Conservation (phyloP, 2,888 invertebrate genomes). For the Mimas tiliae region DNA sequence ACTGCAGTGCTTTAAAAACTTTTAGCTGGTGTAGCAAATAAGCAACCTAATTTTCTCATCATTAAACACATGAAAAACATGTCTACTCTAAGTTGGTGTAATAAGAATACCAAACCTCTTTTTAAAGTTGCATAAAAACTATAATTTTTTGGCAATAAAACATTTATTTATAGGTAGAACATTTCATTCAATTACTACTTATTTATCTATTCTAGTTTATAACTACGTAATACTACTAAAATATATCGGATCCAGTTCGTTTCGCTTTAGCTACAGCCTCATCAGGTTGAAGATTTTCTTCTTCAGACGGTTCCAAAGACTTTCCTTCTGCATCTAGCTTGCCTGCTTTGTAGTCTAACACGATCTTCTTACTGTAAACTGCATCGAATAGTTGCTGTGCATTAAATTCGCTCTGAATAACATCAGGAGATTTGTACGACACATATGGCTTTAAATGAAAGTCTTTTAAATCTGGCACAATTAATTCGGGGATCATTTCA, state of each 20-base stretch:
- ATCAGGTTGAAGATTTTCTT: conserved; percentile 89
- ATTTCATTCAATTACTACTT: conserved; percentile 44
- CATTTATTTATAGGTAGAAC: conserved; percentile 34
- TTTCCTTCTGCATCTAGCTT: conserved; percentile 89
- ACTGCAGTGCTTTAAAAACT: too few species aligned
- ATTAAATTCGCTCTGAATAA: conserved; percentile 92
- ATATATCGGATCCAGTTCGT: conserved; percentile 93
- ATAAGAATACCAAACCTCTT: too few species aligned
- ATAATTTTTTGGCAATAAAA: not conserved
- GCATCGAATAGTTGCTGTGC: conserved; percentile 92
- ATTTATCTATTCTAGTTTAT: conserved; percentile 46
- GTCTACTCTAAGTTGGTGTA: not conserved
- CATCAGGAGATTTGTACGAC: conserved; percentile 91
- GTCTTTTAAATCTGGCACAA: conserved; percentile 94
- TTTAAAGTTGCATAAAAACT: too few species aligned
- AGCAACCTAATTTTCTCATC: too few species aligned
- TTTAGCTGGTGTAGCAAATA: too few species aligned
- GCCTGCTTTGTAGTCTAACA: conserved; percentile 88
- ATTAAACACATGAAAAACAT: too few species aligned
- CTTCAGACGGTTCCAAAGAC: conserved; percentile 88
- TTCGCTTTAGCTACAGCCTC: conserved; percentile 89
- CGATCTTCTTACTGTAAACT: conserved; percentile 91
- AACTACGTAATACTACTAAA: conserved; percentile 67
- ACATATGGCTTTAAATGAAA: conserved; percentile 97
- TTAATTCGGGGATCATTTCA: conserved; percentile 96